Base-by-base conservation (phyloP, 2,888 invertebrate genomes). In the Caprella mutica region DNA sequence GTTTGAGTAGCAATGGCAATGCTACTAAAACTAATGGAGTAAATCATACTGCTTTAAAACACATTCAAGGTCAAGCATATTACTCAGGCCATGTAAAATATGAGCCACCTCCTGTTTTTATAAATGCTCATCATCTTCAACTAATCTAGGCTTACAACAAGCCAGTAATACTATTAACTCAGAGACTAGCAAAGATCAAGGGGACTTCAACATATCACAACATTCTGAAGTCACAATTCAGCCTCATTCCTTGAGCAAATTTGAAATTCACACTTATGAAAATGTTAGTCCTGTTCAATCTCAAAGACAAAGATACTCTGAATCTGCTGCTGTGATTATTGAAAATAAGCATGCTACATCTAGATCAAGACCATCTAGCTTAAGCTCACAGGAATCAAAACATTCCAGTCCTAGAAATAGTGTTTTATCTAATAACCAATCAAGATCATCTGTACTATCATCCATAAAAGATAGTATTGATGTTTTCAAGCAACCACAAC, bases 341-440 rank as follows among this genome's bases (percentile, higher is more conserved):
- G 64, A 64, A 56, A 64, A 64, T 42, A 64, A 64, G 44, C 60
- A 60, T 43, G 64, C 60, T 56, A 73, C 73, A 63, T 71, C 74
- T 21, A 71, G 74, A 64, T 75, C 74, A 55, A 75, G 74, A n/a
- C n/a, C n/a, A n/a, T n/a, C n/a, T n/a, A n/a, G n/a, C 67, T 69
- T 72, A 38, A 71, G 72, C 57, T 75, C 75, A 21, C 70, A 73
- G 58, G 76, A 76, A 66, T 75, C 76, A 1, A 74, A 74, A 67
- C 74, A 74, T 70, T 74, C 75, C 66, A 74, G 75, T 66, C 75
- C 76, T 2, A 68, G 74, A 63, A 69, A 71, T 43, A 74, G 73
- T 65, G 67, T 73, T 58, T 71, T 71, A 21, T 48, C 48, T 17
- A 29, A 17, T n/a, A 48, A 48, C 19, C 29, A 29, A 33, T n/a